Evolutionary conservation across 2,888 invertebrate genomes (phyloP).

Genomic region (Drosophila cyrtoloma): DNA sequence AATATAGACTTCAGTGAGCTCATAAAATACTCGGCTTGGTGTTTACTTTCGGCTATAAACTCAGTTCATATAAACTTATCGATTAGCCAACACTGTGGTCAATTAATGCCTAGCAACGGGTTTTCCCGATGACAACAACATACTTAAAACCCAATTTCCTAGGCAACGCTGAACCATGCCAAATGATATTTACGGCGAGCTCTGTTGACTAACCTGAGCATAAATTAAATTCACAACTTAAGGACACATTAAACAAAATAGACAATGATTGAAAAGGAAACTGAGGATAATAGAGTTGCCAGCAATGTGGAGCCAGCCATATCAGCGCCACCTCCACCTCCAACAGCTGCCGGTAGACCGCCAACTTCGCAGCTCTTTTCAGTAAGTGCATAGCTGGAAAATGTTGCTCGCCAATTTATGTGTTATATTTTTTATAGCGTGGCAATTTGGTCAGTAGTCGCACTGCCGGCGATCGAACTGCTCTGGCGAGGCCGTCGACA

Average conservation of each 20-base stretch:
- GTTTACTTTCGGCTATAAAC: neutral
- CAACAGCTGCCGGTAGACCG: conserved; percentile 81
- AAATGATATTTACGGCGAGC: conserved; percentile 6
- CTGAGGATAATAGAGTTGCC: conserved; percentile 4
- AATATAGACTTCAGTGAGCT: neutral
- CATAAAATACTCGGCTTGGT: neutral
- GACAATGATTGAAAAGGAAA: conserved; percentile 44
- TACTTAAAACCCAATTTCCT: conserved; percentile 14
- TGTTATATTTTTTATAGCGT: conserved; percentile 57
- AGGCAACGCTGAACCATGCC: conserved; percentile 47
- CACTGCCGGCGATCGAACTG: conserved; percentile 76
- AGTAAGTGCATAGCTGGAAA: conserved; percentile 50
- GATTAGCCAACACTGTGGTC: neutral
- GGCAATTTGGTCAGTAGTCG: conserved; percentile 84
- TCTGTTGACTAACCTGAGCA: neutral
- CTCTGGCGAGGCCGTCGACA: conserved; percentile 93
- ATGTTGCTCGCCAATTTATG: neutral
- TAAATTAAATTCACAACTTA: neutral
- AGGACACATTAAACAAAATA: neutral
- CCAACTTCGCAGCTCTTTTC: conserved; percentile 82
- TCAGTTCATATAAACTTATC: neutral
- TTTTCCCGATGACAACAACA: neutral
- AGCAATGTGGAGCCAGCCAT: conserved; percentile 2
- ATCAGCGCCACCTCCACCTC: conserved; percentile 69
- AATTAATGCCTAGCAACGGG: conserved; percentile 12